A percentile compares a stretch with the other conserved stretches of the same genome.
Evolutionary conservation across 2,797 vertebrate genomes (phyloP).

Genomic region (Acanthurus leucopareius): DNA sequence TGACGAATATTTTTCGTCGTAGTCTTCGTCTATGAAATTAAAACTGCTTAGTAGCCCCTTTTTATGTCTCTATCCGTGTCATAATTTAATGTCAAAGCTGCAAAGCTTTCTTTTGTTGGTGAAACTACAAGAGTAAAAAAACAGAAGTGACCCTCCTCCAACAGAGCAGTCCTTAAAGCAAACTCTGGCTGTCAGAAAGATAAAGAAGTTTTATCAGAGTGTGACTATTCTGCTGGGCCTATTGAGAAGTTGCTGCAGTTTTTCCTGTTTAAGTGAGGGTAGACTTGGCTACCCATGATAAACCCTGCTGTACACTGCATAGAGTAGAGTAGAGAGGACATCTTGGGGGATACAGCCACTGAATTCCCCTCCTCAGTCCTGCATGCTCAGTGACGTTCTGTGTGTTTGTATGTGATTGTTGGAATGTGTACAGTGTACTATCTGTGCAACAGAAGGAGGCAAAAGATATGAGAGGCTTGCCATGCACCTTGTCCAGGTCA

Average conservation of each 20-base stretch:
- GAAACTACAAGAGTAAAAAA: slow-evolving; percentile 20
- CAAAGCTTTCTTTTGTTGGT: slow-evolving; percentile 10
- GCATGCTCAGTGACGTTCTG: slow-evolving; percentile 46
- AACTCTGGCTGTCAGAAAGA: slow-evolving; percentile 62
- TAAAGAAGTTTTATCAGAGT: slow-evolving; percentile 69
- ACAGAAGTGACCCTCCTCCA: slow-evolving; percentile 24
- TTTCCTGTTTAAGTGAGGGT: slow-evolving; percentile 51
- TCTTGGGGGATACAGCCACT: slow-evolving; percentile 60
- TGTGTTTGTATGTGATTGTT: slow-evolving; percentile 52
- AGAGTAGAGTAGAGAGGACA: slow-evolving; percentile 28
- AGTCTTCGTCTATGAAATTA: too few species aligned
- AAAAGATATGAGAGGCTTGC: slow-evolving; percentile 50
- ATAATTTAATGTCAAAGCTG: slow-evolving; percentile 18
- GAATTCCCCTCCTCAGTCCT: slow-evolving; percentile 64
- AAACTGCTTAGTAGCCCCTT: background rate
- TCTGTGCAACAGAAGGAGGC: slow-evolving; percentile 47
- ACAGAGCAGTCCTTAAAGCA: slow-evolving; percentile 57
- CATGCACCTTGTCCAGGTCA: slow-evolving; percentile 63
- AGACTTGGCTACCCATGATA: slow-evolving; percentile 65
- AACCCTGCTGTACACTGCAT: slow-evolving; percentile 51
- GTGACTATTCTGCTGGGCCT: slow-evolving; percentile 54
- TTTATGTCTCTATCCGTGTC: slow-evolving; percentile 10
- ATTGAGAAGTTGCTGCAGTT: slow-evolving; percentile 57
- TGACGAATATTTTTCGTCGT: too few species aligned
- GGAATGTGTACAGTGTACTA: slow-evolving; percentile 46